These are phyloP conservation scores for Diuraphis noxia DNA, from an alignment of 1,140 invertebrate species.

Conservation along the genomic window DNA sequence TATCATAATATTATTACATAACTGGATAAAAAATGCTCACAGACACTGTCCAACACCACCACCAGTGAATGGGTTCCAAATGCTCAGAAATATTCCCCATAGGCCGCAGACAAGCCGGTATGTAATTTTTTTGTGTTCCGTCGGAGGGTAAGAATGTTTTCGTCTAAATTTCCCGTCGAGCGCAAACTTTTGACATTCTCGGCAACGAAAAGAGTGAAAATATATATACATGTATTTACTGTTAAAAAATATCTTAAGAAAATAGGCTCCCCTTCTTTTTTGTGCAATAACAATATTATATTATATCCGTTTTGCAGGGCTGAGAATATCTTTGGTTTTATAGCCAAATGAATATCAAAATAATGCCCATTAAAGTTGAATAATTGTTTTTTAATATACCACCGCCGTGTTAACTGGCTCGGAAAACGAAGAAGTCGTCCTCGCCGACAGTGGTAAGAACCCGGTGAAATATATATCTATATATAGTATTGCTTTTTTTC, in stretches of 20 bases:
- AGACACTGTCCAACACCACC: neutral
- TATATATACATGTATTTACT: neutral
- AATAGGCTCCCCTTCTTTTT: neutral
- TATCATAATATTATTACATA: neutral
- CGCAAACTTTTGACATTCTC: constrained; percentile 12
- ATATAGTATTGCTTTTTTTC: constrained; percentile 20
- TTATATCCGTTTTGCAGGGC: constrained; percentile 2
- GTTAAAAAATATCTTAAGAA: constrained; percentile 20
- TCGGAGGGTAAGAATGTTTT: constrained; percentile 22
- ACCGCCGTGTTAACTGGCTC: constrained; percentile 35
- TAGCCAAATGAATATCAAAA: constrained; percentile 54
- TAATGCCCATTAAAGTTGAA: constrained; percentile 54
- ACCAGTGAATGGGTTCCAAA: neutral
- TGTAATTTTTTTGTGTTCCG: constrained; percentile 26
- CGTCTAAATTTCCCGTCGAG: constrained; percentile 22
- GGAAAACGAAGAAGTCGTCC: constrained; percentile 48
- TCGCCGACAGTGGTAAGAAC: neutral
- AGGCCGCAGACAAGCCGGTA: constrained; percentile 28
- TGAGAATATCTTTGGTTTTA: constrained; percentile 49
- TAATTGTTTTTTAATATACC: constrained; percentile 53
- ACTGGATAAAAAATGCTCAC: neutral
- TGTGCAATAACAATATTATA: constrained; percentile 19
- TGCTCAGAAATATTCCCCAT: neutral
- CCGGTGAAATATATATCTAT: neutral
- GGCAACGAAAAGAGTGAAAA: neutral